Evolutionary conservation across 2,797 vertebrate genomes (phyloP).

Genomic region (Protosalanx chinensis): DNA sequence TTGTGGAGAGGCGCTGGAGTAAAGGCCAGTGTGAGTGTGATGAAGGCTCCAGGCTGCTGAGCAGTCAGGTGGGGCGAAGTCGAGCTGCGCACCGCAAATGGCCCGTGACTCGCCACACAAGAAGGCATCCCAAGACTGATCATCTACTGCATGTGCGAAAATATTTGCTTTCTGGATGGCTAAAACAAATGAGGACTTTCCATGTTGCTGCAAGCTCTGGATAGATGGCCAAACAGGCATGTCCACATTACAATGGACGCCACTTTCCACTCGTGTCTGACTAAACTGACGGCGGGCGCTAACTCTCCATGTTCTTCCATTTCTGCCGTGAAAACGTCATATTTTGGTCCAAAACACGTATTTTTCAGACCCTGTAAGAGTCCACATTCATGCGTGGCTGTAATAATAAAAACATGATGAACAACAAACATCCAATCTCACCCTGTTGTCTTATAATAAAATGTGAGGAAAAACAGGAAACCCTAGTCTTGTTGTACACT

Average conservation of each 20-base stretch:
- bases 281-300: slow-evolving; percentile 68
- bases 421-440: slow-evolving; percentile 48
- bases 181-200: slow-evolving; percentile 98
- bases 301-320: slow-evolving; percentile 22
- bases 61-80: slow-evolving; percentile 84
- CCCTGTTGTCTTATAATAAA: slow-evolving; percentile 61
- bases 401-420: slow-evolving; percentile 55
- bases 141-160: slow-evolving; percentile 98
- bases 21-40: slow-evolving; percentile 88
- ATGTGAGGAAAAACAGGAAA: slow-evolving; percentile 66
- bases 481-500: slow-evolving; percentile 67
- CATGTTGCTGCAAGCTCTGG: slow-evolving; percentile 88
- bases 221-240: slow-evolving; percentile 77
- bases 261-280: slow-evolving; percentile 84
- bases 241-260: slow-evolving; percentile 81
- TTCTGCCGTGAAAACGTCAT: slow-evolving; percentile 45
- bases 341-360: slow-evolving; percentile 39
- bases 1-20: slow-evolving; percentile 82
- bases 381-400: slow-evolving; percentile 42
- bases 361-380: slow-evolving; percentile 51
- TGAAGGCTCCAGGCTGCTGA: slow-evolving; percentile 89
- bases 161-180: slow-evolving; percentile 99
- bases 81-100: slow-evolving; percentile 80
- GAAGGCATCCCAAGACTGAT: slow-evolving; percentile 94
- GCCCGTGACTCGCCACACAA: slow-evolving; percentile 99